Evolutionary conservation across 2,888 invertebrate species (phyloP).

Genomic region (Cerastis rubricosa): DNA sequence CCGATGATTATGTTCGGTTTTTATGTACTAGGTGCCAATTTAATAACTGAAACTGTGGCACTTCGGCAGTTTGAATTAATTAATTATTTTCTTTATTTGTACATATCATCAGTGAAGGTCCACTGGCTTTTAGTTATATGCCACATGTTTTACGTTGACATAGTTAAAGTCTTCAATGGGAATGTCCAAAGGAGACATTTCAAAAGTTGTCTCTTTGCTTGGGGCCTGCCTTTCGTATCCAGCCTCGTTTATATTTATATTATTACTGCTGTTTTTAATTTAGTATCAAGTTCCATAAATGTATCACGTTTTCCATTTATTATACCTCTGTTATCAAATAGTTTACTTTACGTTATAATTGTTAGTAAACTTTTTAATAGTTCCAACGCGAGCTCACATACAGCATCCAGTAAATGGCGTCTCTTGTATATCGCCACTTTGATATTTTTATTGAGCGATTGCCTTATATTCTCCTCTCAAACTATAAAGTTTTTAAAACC

Average conservation of each 20-base stretch:
- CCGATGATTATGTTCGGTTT: neutral
- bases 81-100: neutral
- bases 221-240: neutral
- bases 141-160: slow-evolving; percentile 16
- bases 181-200: neutral
- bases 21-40: neutral
- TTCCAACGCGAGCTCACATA: neutral
- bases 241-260: neutral
- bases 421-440: slow-evolving; percentile 5
- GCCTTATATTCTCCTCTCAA: neutral
- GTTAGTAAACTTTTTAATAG: neutral
- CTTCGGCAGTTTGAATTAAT: neutral
- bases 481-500: neutral
- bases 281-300: neutral
- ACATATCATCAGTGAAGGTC: neutral
- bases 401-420: neutral
- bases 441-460: slow-evolving; percentile 10
- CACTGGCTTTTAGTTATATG: neutral
- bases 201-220: slow-evolving; percentile 5
- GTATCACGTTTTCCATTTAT: neutral
- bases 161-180: slow-evolving; percentile 10
- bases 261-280: neutral
- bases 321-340: neutral
- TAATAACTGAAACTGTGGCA: neutral
- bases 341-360: neutral